Evolutionary conservation across 1,140 invertebrate species (phyloP), one percentile per base, ranked within the genome.

Genomic region (Subanguina moxae): DNA sequence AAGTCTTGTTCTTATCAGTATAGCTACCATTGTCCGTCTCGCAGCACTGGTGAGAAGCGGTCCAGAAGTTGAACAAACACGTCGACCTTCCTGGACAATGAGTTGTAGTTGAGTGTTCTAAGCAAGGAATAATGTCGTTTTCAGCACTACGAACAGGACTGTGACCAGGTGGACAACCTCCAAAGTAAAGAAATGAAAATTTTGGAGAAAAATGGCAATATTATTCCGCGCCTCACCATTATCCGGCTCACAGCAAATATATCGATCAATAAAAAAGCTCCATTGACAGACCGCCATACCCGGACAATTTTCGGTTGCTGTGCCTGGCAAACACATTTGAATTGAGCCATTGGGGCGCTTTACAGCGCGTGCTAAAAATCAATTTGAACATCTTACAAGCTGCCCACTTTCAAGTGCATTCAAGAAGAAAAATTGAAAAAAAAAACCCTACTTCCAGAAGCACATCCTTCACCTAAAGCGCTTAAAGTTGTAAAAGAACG

Each of bases 1-100:
- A 45, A 28, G 23, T 5, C n/a, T 25, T n/a, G 61, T 15, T n/a
- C 9, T 1, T 19, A 57, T 21, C 23, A 21, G 68, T 25, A 52
- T 7, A 52, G 15, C 23, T 21, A 52, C 48, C 48, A 21, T 52
- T 52, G 27, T 42, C 30, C 1, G n/a, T 25, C 32, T 42, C 57
- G 38, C 75, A 77, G 45, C 75, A 77, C 42, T 77, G 75, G 48
- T 77, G 52, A 17, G 46, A 57, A 8, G 75, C 75, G 1, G 66
- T 77, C 75, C 75, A 77, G 58, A 77, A 77, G 46, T 77, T 77
- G 62, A 77, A 77, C n/a, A 64, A 63, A 63, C 75, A 77, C 5
- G 42, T 30, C 1, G 68, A 61, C 19, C 59, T 65, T 45, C 64
- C 61, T 1, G 75, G 75, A 57, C 74, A 76, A 15, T 38, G 32